Base-by-base conservation (phyloP, 2,113 vertebrate species). In the Oryzias celebensis region DNA sequence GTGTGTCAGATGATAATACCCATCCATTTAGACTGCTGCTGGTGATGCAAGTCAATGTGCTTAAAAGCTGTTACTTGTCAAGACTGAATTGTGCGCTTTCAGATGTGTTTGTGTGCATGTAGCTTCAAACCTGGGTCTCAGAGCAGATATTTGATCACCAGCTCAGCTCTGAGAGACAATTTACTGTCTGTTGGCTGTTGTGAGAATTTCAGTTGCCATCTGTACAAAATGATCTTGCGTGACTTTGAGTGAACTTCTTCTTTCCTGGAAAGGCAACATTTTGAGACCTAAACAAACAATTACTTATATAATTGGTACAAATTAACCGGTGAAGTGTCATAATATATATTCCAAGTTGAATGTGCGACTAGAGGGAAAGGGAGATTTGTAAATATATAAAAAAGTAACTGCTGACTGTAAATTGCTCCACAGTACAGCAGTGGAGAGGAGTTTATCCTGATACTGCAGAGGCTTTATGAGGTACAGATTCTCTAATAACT, bases 1-100 rank as follows among this genome's bases (percentile, higher is more conserved):
- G 48, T 68, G 58, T 47, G 50, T 77, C 61, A 76, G 68, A 80
- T 87, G 80, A 85, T 82, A 77, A 68, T 28, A 16, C 48, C 65
- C 73, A 84, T 82, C 70, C 73, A 77, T 82, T 77, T 63, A 78
- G 57, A 58, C 58, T 46, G 63, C 75, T 75, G 70, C 81, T 75
- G 57, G 52, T 82, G 68, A 75, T 75, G 77, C 78, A 75, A 77
- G 73, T 76, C 76, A 71, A 66, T 83, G 75, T 88, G 77, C 69
- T 80, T 76, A 78, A 75, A 82, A 85, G 77, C 71, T 78, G 82
- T 85, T 82, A 78, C 62, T 67, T 73, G 70, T 80, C 79, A 80
- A 63, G 61, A 47, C 61, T 73, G 59, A 66, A 80, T 74, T 73
- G 71, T 77, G 71, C 70, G 59, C 63, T 72, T 65, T 82, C 51